Conservation (phyloP, 2,888 invertebrate genomes). For the Meteorus colon region DNA sequence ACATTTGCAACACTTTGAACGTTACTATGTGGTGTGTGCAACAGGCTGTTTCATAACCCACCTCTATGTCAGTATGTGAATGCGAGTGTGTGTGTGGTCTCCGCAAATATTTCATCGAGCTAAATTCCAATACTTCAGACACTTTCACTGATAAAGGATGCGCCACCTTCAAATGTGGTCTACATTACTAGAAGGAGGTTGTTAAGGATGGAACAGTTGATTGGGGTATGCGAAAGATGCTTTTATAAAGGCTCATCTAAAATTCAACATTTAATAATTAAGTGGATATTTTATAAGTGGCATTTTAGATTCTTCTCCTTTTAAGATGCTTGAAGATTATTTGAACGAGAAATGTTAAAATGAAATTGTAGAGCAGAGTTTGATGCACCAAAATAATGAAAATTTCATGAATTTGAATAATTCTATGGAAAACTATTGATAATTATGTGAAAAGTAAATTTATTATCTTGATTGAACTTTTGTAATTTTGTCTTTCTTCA, state of each 20-base stretch:
- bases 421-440: constrained; percentile 33
- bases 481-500: background rate
- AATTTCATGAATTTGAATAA: constrained; percentile 31
- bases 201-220: background rate
- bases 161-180: background rate
- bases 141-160: background rate
- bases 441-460: constrained; percentile 38
- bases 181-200: background rate
- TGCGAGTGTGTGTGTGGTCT: constrained; percentile 9
- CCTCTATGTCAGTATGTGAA: background rate
- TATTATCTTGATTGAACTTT: constrained; percentile 44
- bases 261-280: background rate
- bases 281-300: background rate
- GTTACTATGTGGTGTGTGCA: constrained; percentile 23
- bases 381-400: constrained; percentile 22
- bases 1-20: constrained; percentile 26
- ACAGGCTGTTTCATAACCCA: constrained; percentile 41
- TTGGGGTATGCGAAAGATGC: background rate
- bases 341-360: background rate
- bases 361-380: background rate
- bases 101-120: constrained; percentile 40
- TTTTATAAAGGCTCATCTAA: background rate
- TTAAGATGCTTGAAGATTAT: background rate
- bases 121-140: constrained; percentile 38
- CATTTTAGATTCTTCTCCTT: background rate